A percentile compares a stretch with the other conserved stretches of the same genome.
Conservation (phyloP, 2,888 invertebrate genomes). For the Agrochola circellaris region DNA sequence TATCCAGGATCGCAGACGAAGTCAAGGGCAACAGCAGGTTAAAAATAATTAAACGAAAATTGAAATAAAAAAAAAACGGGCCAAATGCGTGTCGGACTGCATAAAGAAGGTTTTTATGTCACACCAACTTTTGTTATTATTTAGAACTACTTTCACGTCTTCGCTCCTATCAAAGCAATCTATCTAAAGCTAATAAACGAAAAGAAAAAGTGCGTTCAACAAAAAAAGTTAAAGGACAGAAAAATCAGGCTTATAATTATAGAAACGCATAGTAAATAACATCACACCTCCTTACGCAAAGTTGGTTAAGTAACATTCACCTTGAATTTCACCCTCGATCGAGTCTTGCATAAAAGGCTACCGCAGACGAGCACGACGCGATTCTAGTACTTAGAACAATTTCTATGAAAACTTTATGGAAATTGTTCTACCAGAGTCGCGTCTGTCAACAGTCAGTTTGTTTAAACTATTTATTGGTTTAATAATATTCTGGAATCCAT, state of each 20-base stretch:
- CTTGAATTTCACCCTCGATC: constrained; percentile 45
- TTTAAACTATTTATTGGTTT: neutral
- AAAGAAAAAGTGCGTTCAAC: neutral
- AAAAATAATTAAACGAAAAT: no score
- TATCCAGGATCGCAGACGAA: no score
- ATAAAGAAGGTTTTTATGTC: neutral
- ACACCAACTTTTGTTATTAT: neutral
- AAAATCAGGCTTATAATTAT: neutral
- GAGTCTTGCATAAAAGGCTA: neutral
- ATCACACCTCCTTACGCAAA: constrained; percentile 17
- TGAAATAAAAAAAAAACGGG: no score
- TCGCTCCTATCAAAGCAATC: neutral
- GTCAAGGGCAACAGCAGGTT: no score
- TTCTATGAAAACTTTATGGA: neutral
- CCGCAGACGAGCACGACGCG: neutral
- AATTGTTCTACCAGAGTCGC: neutral
- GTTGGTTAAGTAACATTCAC: constrained; percentile 26
- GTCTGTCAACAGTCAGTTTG: neutral
- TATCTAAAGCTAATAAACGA: neutral
- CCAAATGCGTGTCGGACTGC: no score
- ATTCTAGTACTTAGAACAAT: neutral
- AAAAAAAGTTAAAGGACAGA: constrained; percentile 13
- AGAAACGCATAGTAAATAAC: constrained; percentile 21
- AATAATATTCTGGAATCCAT: constrained; percentile 19
- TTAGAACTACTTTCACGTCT: neutral